A percentile compares a stretch with the other conserved stretches of the same genome.
Evolutionary conservation across 2,113 vertebrate genomes (phyloP).

Genomic region (Sphaerodactylus townsendi): DNA sequence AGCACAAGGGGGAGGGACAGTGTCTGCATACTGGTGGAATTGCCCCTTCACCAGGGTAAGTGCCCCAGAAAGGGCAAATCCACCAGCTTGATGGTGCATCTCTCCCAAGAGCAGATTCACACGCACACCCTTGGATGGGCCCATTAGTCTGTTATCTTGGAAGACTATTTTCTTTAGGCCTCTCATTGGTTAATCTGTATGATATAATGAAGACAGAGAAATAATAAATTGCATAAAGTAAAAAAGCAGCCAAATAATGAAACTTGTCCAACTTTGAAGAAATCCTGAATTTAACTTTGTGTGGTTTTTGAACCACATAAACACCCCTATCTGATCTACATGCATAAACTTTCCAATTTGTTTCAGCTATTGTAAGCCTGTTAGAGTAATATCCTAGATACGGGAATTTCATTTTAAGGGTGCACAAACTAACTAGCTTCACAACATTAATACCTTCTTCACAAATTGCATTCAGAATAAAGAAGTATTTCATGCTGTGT

Average conservation of each 20-base stretch:
- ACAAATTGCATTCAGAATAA: constrained; percentile 40
- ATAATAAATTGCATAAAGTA: background rate
- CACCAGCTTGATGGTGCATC: too few species aligned
- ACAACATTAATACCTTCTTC: constrained; percentile 20
- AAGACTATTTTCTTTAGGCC: too few species aligned
- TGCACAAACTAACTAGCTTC: constrained; percentile 41
- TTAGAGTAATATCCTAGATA: constrained; percentile 18
- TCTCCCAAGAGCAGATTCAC: too few species aligned
- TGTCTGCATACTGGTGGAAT: too few species aligned
- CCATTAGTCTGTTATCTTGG: too few species aligned
- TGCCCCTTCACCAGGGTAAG: too few species aligned
- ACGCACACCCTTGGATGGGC: too few species aligned
- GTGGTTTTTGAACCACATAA: background rate
- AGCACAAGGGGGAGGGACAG: too few species aligned
- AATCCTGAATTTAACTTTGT: background rate
- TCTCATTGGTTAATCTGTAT: background rate
- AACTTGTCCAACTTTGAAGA: background rate
- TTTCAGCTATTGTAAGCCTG: background rate
- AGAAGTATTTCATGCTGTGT: constrained; percentile 22
- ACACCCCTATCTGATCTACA: background rate
- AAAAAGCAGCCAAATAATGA: background rate
- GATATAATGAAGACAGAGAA: background rate
- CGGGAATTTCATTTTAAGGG: constrained; percentile 30
- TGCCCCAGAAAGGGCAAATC: too few species aligned
- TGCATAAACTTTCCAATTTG: background rate